phyloP scores from a whole-genome alignment of 2,113 vertebrate species.

The Sisor rabdophorus region DNA sequence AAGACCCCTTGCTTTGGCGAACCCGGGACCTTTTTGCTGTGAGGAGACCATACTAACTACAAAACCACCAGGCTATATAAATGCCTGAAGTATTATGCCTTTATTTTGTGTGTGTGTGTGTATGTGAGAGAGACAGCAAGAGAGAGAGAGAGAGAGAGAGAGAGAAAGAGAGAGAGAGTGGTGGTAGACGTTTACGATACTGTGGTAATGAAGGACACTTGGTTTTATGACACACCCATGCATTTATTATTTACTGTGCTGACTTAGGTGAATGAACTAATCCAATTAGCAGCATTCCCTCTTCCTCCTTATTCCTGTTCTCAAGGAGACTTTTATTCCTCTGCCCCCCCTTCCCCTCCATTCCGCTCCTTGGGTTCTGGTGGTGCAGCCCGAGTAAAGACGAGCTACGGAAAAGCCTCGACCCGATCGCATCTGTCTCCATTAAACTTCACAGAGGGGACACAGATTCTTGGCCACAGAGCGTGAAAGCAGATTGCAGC shows the following conservation, averaged over 20 bases:
- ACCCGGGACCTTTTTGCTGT: too few relatives aligned
- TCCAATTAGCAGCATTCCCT: conserved; percentile 21
- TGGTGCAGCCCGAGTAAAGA: conserved; percentile 48
- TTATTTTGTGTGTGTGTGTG: too few relatives aligned
- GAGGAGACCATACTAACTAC: too few relatives aligned
- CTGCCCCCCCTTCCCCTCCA: neutral
- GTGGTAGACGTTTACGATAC: neutral
- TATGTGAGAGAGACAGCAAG: too few relatives aligned
- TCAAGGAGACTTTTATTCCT: conserved; percentile 24
- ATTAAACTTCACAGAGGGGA: conserved; percentile 48
- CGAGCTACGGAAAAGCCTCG: conserved; percentile 40
- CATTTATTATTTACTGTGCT: conserved; percentile 20
- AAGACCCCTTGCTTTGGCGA: too few relatives aligned
- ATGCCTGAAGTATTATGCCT: too few relatives aligned
- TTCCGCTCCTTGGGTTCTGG: conserved; percentile 22
- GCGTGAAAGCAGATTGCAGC: conserved; percentile 54
- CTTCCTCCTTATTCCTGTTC: conserved; percentile 10
- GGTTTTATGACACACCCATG: conserved; percentile 5
- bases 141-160: too few relatives aligned
- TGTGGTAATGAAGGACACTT: conserved; percentile 13
- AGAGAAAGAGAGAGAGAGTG: too few relatives aligned
- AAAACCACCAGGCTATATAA: too few relatives aligned
- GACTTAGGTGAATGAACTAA: conserved; percentile 16
- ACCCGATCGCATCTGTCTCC: conserved; percentile 56
- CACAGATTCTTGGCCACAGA: conserved; percentile 29